Evolutionary conservation across 2,113 vertebrate genomes (phyloP), one percentile per base, ranked within the genome.

Genomic region (Lynx canadensis): DNA sequence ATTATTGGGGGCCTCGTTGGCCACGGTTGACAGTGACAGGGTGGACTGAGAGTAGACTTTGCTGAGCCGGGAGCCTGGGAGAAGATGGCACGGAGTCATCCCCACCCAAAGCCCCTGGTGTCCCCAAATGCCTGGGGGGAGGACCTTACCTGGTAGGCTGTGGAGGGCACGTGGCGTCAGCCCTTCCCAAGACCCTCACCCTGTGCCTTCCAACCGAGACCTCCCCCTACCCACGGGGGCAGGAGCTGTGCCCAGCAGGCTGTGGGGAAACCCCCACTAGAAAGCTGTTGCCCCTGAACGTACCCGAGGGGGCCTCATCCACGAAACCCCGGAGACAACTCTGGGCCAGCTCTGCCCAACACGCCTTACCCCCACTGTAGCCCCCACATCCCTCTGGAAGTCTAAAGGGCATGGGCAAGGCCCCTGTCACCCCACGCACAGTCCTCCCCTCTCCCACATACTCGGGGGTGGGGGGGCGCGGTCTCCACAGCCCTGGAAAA

Each of bases 31-130:
- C 93, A 99, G 98, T 41, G 99, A 99, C 98, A 99, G 99, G 12
- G 99, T 99, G 87, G 99, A 99, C 97, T 99, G 99, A 25, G 99
- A 99, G 97, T 99, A 99, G 41, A 99, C 98, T 88, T 99, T 99
- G 98, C 99, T 99, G 36, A 99, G 98, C 86, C 98, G 99, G 45
- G 99, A 99, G 95, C 99, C 99, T 99, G 94, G 57, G 73, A 83
- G 73, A 15, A 74, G 27, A 74, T 2, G 18, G 50, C 6, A 19
- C 1, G 0, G 7, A 38, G 21, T 97, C 80, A 91, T 23, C 7
- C 14, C 55, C 13, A 38, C 29, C 21, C 1, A 2, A 13, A 63
- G 45, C 7, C 66, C 63, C 6, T 11, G 0, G 4, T 14, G 41
- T 81, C 74, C 36, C 3, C 2, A 7, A 16, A 4, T 12, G 31